phyloP scores from a whole-genome alignment of 2,888 invertebrate genomes.

The Protonemura montana region DNA sequence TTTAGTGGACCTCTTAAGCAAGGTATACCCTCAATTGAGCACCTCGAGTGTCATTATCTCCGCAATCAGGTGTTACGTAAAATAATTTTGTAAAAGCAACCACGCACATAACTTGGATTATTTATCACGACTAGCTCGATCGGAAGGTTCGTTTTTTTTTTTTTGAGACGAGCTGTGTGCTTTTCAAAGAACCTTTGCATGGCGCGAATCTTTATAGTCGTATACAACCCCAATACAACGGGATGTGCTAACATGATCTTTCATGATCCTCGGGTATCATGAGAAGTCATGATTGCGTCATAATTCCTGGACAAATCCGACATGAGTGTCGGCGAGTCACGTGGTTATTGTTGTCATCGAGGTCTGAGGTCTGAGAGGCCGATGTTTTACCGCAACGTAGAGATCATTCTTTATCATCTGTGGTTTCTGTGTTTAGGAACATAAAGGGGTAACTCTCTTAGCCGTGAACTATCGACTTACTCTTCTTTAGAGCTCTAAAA shows the following conservation, averaged over 20 bases:
- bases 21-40: not conserved
- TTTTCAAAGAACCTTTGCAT: not conserved
- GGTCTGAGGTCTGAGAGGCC: not conserved
- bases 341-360: not conserved
- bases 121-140: not conserved
- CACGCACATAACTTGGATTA: not conserved
- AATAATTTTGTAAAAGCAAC: not conserved
- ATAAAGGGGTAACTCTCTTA: conserved; percentile 4
- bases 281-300: conserved; percentile 31
- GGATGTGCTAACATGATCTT: conserved; percentile 12
- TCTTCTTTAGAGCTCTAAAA: not conserved
- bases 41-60: not conserved
- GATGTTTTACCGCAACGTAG: not conserved
- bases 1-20: not conserved
- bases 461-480: no score
- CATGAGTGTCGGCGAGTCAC: conserved; percentile 13
- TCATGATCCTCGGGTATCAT: conserved; percentile 25
- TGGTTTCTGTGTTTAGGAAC: not conserved
- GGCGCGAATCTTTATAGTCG: not conserved
- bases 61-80: not conserved
- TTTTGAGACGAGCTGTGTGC: not conserved
- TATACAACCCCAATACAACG: not conserved
- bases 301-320: conserved; percentile 38
- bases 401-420: not conserved
- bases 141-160: not conserved